Percentiles rank a stretch among this genome's conserved stretches.
Evolutionary conservation across 2,797 vertebrate genomes (phyloP).

Genomic region (Holocentrus rufus): DNA sequence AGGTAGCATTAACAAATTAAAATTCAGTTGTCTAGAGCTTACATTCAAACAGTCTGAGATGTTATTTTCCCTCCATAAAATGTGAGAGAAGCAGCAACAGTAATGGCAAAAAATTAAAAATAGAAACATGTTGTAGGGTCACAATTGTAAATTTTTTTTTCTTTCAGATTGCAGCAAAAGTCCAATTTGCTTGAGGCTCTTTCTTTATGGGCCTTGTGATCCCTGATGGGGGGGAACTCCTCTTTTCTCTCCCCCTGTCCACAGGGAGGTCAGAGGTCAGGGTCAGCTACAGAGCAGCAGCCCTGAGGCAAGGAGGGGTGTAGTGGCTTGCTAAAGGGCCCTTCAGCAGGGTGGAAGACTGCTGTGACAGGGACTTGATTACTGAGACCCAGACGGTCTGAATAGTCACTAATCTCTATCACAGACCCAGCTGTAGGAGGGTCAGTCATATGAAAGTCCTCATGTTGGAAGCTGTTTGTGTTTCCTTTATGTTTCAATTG

Average conservation of each 20-base stretch:
- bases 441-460: too few relatives aligned
- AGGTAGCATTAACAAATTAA: too few relatives aligned
- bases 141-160: too few relatives aligned
- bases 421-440: neutral
- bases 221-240: neutral
- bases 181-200: slow-evolving; percentile 32
- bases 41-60: too few relatives aligned
- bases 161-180: slow-evolving; percentile 16
- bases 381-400: neutral
- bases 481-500: too few relatives aligned
- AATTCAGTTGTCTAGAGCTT: too few relatives aligned
- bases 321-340: slow-evolving; percentile 19
- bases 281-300: slow-evolving; percentile 34
- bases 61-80: too few relatives aligned
- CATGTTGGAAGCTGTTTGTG: too few relatives aligned
- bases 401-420: neutral
- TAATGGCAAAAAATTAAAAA: too few relatives aligned
- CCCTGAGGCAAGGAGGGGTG: slow-evolving; percentile 12
- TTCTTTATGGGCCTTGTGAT: slow-evolving; percentile 46
- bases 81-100: too few relatives aligned
- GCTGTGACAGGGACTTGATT: neutral
- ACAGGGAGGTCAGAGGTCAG: slow-evolving; percentile 46
- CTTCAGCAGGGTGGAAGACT: slow-evolving; percentile 7
- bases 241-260: slow-evolving; percentile 8
- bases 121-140: too few relatives aligned